A percentile compares a stretch with the other conserved stretches of the same genome.
Evolutionary conservation across 1,140 invertebrate species (phyloP).

Genomic region (Dryas iulia): DNA sequence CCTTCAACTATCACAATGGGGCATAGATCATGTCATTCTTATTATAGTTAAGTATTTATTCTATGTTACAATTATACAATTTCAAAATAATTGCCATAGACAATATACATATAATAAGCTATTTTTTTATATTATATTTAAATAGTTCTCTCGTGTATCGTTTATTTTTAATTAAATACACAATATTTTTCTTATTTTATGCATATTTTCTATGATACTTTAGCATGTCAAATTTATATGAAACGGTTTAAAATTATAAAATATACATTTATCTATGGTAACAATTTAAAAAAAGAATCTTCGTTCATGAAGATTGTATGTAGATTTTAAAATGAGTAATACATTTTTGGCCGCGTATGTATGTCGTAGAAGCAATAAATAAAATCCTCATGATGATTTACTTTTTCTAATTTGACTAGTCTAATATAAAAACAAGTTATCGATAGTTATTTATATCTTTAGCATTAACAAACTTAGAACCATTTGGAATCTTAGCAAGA

Average conservation of each 20-base stretch:
- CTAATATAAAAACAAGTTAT: constrained; percentile 56
- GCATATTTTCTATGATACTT: not conserved
- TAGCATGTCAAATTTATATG: not conserved
- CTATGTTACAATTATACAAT: constrained; percentile 12
- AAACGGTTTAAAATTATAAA: constrained; percentile 22
- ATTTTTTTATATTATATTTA: not conserved
- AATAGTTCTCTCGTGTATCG: not conserved
- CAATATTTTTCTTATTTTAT: not conserved
- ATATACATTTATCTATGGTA: constrained; percentile 70
- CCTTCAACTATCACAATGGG: constrained; percentile 64
- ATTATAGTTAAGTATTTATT: constrained; percentile 6
- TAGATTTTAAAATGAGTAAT: constrained; percentile 31
- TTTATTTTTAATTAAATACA: not conserved
- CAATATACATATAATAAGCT: constrained; percentile 5
- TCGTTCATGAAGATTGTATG: constrained; percentile 24
- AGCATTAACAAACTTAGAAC: constrained; percentile 42
- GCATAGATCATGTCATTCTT: constrained; percentile 45
- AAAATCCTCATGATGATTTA: constrained; percentile 53
- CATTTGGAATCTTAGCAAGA: constrained; percentile 36
- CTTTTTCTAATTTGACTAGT: constrained; percentile 75
- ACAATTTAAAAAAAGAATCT: constrained; percentile 59
- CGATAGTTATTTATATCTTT: constrained; percentile 42
- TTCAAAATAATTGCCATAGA: constrained; percentile 2
- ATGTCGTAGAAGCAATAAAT: constrained; percentile 65
- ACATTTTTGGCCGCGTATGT: constrained; percentile 42